Conservation (phyloP, 2,113 vertebrate genomes). For the Grammomys dolichurus region DNA sequence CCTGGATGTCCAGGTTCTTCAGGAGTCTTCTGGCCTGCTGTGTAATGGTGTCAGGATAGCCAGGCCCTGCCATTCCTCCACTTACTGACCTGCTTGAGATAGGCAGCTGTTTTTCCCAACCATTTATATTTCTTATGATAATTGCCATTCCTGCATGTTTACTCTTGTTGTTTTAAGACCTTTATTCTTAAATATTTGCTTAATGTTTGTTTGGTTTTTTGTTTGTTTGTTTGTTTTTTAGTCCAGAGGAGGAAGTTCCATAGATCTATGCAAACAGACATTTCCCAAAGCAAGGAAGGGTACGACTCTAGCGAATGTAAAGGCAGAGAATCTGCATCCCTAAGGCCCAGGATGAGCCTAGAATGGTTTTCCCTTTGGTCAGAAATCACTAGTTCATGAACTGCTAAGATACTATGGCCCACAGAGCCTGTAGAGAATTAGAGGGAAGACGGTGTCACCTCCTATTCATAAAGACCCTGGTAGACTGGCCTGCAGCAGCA, state of each 20-base stretch:
- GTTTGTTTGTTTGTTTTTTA: not conserved
- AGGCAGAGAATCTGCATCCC: not conserved
- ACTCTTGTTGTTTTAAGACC: conserved; percentile 37
- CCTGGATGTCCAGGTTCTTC: not conserved
- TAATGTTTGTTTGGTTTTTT: not conserved
- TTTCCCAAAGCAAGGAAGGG: conserved; percentile 8
- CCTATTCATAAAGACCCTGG: not conserved
- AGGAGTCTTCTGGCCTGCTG: not conserved
- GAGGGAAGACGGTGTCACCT: not conserved
- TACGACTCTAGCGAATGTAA: not conserved
- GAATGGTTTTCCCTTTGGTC: not conserved
- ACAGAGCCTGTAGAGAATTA: not conserved
- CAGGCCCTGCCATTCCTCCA: too few relatives aligned
- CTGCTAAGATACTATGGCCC: not conserved
- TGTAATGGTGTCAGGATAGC: not conserved
- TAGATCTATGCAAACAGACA: not conserved
- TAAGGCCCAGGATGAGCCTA: not conserved
- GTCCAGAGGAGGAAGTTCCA: not conserved
- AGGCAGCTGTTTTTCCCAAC: not conserved
- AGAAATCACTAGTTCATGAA: not conserved
- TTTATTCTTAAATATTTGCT: conserved; percentile 67
- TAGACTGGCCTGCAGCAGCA: fast-evolving
- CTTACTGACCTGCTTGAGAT: not conserved
- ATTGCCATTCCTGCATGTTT: conserved; percentile 40
- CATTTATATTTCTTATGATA: not conserved